Evolutionary conservation across 2,888 invertebrate species (phyloP), one percentile per base, ranked within the genome.

Genomic region (Melanchra persicariae): DNA sequence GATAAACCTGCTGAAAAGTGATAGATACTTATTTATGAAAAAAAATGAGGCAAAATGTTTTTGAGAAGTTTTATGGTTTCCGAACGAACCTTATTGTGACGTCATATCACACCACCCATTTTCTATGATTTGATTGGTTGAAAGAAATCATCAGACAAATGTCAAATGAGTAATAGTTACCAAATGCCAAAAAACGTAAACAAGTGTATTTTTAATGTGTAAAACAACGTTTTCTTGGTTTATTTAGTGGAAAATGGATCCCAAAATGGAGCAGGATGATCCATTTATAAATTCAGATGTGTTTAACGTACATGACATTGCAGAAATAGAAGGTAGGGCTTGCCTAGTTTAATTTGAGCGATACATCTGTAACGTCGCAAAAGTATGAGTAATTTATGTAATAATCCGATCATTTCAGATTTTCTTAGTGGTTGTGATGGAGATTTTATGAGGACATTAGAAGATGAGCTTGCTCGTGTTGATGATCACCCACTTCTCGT

Each of bases 271-370:
- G 26, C 89, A 90, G 63, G 92, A 93, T 54, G 95, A 95, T 84
- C 86, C 91, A 58, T 93, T 95, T 81, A 89, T 94, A 79, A 94
- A 91, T 85, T 90, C 93, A 81, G 97, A 97, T 86, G 97, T 96
- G 65, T 97, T 97, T 89, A 97, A 97, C 91, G 94, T 97, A 45
- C 96, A 96, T 79, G 97, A 97, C 88, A 96, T 97, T 58, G 96
- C 96, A 84, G 97, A 97, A 89, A 96, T 97, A 82, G 97, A 97
- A 93, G 97, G 97, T 97, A 95, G 93, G 93, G 22, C 51, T 69
- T 59, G 26, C 26, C 59, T 59, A 70, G 5, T 64, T 52, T 40
- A 17, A 40, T 63, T 74, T 59, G n/a, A 45, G 17, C 30, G 34
- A 34, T 62, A 22, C 26, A 24, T n/a, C 19, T 60, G 43, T 52